Conservation (phyloP, 2,797 vertebrate species). For the Tragopan temminckii region DNA sequence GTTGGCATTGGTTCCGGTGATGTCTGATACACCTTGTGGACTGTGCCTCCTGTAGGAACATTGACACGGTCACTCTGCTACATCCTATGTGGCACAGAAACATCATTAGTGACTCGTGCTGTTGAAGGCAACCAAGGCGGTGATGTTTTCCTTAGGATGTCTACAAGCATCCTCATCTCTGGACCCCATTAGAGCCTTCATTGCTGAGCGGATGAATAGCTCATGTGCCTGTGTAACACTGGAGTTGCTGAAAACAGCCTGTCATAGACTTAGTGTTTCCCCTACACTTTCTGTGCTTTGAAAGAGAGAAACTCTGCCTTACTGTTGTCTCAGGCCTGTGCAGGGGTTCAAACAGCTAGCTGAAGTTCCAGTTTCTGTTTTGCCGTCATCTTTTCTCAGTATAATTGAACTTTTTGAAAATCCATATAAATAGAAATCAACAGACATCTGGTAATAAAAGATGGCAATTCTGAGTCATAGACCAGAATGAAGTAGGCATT, state of each 20-base stretch:
- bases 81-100: background rate
- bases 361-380: background rate
- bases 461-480: background rate
- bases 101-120: background rate
- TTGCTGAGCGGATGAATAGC: background rate
- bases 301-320: background rate
- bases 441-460: background rate
- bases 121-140: background rate
- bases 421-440: slow-evolving; percentile 20
- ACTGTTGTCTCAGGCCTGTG: background rate
- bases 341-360: background rate
- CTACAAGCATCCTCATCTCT: background rate
- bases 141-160: background rate
- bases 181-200: background rate
- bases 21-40: slow-evolving; percentile 22
- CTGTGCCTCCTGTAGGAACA: slow-evolving; percentile 55
- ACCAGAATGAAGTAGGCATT: background rate
- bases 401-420: slow-evolving; percentile 1
- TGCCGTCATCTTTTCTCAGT: background rate
- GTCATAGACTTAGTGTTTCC: background rate
- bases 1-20: background rate
- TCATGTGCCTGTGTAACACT: fast-evolving
- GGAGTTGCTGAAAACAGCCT: background rate
- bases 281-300: background rate
- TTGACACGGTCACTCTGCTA: background rate